A percentile compares a stretch with the other conserved stretches of the same genome.
These are phyloP conservation scores for Elysia chlorotica DNA, from an alignment of 1,140 invertebrate species.

Conservation along the genomic window DNA sequence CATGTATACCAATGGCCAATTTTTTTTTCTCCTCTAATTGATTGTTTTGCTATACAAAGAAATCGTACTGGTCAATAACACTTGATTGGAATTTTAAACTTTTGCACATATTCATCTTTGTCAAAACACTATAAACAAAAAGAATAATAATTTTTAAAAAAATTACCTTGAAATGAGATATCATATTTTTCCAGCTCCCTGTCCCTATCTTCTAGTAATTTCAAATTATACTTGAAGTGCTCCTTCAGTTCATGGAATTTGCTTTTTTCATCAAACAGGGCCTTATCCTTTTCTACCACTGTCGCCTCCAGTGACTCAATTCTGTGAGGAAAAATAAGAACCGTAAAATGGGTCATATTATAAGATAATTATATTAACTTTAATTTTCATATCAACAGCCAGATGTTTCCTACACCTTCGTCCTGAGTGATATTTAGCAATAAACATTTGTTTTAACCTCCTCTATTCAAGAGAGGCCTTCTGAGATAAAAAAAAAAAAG, in stretches of 20 bases:
- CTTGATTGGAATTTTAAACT: too few species aligned
- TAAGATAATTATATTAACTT: neutral
- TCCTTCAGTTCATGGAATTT: constrained; percentile 57
- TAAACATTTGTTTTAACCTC: neutral
- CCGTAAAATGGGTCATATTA: neutral
- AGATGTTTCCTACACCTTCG: neutral
- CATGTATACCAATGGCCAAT: too few species aligned
- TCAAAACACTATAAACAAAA: too few species aligned
- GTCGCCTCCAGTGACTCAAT: constrained; percentile 47
- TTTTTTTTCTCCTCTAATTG: too few species aligned
- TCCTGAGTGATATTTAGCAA: neutral
- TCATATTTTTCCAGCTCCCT: constrained; percentile 59
- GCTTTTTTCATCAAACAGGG: constrained; percentile 39
- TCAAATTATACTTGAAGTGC: constrained; percentile 61
- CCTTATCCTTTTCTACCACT: constrained; percentile 47
- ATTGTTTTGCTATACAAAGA: too few species aligned
- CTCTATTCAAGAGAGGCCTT: neutral
- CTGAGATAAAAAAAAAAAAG: neutral
- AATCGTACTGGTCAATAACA: too few species aligned
- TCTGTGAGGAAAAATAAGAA: constrained; percentile 30
- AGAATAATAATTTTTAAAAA: too few species aligned
- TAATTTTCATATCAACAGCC: neutral
- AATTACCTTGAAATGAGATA: constrained; percentile 46
- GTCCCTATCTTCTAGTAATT: constrained; percentile 56
- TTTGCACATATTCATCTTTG: too few species aligned